Conservation (phyloP, 2,888 invertebrate species). For the Anthoptus insignis region DNA sequence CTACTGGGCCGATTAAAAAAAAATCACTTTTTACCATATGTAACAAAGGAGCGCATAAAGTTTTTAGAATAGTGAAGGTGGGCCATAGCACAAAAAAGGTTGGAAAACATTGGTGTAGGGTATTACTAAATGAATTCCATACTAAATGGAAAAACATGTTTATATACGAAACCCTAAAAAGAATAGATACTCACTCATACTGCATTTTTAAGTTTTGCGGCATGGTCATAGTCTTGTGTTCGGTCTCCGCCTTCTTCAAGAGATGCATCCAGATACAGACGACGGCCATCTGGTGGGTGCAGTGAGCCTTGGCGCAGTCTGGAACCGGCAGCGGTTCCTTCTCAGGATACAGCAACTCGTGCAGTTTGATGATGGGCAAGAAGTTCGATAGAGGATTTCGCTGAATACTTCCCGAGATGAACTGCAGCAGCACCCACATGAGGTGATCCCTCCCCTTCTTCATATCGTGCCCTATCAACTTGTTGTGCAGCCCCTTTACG, state of each 20-base stretch:
- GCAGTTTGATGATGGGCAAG: constrained; percentile 95
- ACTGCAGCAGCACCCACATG: constrained; percentile 99
- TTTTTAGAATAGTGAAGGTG: no score
- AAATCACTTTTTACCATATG: no score
- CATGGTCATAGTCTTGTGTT: constrained; percentile 93
- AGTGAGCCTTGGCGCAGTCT: constrained; percentile 94
- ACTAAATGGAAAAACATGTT: no score
- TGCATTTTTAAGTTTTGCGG: constrained; percentile 94
- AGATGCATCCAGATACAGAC: constrained; percentile 99
- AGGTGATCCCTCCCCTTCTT: constrained; percentile 97
- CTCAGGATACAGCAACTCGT: constrained; percentile 97
- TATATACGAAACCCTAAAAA: constrained; percentile 12
- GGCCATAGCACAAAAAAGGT: no score
- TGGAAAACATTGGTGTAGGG: no score
- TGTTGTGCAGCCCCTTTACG: constrained; percentile 95
- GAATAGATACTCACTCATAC: constrained; percentile 89
- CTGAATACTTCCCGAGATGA: constrained; percentile 98
- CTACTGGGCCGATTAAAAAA: no score
- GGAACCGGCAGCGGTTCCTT: constrained; percentile 96
- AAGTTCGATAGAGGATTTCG: constrained; percentile 96
- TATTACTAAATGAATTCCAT: no score
- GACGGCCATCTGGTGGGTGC: constrained; percentile 97
- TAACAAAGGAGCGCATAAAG: no score
- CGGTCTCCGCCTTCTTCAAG: constrained; percentile 96
- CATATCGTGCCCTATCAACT: constrained; percentile 92